Conservation (phyloP, 1,140 invertebrate species). For the Coelopa frigida region DNA sequence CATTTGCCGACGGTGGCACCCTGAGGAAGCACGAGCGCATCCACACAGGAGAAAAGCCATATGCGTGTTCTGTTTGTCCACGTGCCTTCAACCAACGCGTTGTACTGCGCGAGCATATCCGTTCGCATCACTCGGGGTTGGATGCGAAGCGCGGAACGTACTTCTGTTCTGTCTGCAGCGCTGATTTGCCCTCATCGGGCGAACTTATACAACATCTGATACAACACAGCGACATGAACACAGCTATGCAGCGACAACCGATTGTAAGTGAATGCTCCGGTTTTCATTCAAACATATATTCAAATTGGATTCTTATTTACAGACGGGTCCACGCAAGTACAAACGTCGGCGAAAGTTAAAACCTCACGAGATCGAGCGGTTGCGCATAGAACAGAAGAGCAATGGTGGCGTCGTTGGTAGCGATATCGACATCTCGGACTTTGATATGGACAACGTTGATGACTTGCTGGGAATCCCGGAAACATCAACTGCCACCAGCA, state of each 20-base stretch:
- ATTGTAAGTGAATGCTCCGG: conserved; percentile 49
- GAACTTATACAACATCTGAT: conserved; percentile 73
- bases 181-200: conserved; percentile 58
- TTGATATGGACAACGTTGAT: conserved; percentile 40
- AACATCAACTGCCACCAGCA: conserved; percentile 18
- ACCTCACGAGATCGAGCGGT: conserved; percentile 51
- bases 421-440: conserved; percentile 38
- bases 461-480: conserved; percentile 44
- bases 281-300: conserved; percentile 1
- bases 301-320: conserved; percentile 9
- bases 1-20: conserved; percentile 96
- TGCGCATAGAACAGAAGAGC: conserved; percentile 33
- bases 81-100: conserved; percentile 78
- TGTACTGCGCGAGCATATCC: conserved; percentile 70
- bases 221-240: conserved; percentile 74
- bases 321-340: conserved; percentile 68
- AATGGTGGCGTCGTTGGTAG: conserved; percentile 17
- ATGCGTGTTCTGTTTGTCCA: conserved; percentile 89
- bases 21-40: conserved; percentile 95
- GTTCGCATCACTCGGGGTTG: conserved; percentile 72
- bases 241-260: conserved; percentile 66
- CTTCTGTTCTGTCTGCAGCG: conserved; percentile 66
- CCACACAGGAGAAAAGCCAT: conserved; percentile 93
- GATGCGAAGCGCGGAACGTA: conserved; percentile 57
- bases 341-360: conserved; percentile 68